Conservation (phyloP, 1,140 invertebrate species). For the Drosophila mauritiana region DNA sequence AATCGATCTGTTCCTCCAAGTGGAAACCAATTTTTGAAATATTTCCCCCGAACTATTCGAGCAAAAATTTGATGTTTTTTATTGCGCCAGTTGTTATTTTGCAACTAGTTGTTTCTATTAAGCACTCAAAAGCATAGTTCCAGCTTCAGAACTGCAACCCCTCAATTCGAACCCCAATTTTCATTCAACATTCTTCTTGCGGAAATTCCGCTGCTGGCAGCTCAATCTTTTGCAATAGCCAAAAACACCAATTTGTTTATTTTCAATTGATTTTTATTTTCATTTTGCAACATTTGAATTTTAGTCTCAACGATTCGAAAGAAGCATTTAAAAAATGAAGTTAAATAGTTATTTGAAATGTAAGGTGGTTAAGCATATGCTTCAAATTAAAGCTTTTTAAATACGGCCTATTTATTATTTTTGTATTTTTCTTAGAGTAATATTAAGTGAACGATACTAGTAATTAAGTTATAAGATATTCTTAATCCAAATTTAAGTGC, state of each 20-base stretch:
- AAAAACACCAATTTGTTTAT: constrained; percentile 40
- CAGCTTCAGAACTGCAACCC: neutral
- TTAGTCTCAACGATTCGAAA: neutral
- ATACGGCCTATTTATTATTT: no score
- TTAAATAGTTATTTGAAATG: neutral
- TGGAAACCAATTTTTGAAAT: constrained; percentile 12
- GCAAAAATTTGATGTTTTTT: constrained; percentile 13
- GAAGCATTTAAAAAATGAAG: constrained; percentile 1
- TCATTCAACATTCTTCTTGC: constrained; percentile 8
- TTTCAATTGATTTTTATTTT: constrained; percentile 38
- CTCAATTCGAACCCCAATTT: neutral
- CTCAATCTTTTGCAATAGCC: constrained; percentile 20
- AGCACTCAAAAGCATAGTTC: constrained; percentile 13
- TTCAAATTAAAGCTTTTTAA: no score
- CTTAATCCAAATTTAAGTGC: no score
- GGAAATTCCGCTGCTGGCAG: constrained; percentile 19
- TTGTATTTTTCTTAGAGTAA: no score
- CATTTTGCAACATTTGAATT: neutral
- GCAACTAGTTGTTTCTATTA: constrained; percentile 14
- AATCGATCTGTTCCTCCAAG: neutral
- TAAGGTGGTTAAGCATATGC: no score
- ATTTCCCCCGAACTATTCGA: constrained; percentile 17
- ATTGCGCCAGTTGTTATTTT: constrained; percentile 7
- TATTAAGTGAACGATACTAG: no score
- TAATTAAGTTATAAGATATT: no score